These are phyloP conservation scores for Physocephala rufipes DNA, from an alignment of 2,888 invertebrate species.

Conservation along the genomic window DNA sequence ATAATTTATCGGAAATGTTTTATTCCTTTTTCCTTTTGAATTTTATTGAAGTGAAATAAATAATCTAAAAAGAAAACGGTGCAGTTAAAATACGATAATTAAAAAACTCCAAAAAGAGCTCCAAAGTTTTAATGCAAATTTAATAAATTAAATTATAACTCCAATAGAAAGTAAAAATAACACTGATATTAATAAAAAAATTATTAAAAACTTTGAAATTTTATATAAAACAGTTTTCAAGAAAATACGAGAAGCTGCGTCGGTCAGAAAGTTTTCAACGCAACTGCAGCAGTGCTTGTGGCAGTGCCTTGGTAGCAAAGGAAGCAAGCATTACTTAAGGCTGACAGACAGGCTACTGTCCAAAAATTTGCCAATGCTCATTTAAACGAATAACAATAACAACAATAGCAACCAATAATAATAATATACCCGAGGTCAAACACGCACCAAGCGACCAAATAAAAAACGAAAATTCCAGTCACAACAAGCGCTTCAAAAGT, in stretches of 20 bases:
- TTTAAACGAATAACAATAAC: not conserved
- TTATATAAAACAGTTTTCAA: slow-evolving; percentile 48
- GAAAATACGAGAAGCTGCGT: slow-evolving; percentile 46
- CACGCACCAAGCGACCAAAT: not conserved
- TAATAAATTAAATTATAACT: slow-evolving; percentile 8
- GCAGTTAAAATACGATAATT: slow-evolving; percentile 29
- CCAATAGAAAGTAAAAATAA: slow-evolving; percentile 48
- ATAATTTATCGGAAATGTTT: slow-evolving; percentile 17
- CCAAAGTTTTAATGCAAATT: slow-evolving; percentile 13
- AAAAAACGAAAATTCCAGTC: slow-evolving; percentile 9
- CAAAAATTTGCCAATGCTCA: slow-evolving; percentile 7
- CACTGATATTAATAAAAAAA: slow-evolving; percentile 46
- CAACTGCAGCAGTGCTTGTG: not conserved
- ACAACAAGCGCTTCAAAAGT: slow-evolving; percentile 35
- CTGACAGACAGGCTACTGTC: no score
- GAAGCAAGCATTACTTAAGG: not conserved
- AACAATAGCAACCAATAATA: not conserved
- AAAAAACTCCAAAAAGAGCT: slow-evolving; percentile 8
- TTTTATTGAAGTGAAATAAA: slow-evolving; percentile 29
- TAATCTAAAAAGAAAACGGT: slow-evolving; percentile 42
- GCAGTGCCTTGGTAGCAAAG: not conserved
- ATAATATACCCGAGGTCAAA: not conserved
- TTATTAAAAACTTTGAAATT: slow-evolving; percentile 7
- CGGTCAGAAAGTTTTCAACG: not conserved
- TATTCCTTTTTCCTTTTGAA: slow-evolving; percentile 15